phyloP scores from a whole-genome alignment of 2,888 invertebrate species.

The Ormyrus thymus region DNA sequence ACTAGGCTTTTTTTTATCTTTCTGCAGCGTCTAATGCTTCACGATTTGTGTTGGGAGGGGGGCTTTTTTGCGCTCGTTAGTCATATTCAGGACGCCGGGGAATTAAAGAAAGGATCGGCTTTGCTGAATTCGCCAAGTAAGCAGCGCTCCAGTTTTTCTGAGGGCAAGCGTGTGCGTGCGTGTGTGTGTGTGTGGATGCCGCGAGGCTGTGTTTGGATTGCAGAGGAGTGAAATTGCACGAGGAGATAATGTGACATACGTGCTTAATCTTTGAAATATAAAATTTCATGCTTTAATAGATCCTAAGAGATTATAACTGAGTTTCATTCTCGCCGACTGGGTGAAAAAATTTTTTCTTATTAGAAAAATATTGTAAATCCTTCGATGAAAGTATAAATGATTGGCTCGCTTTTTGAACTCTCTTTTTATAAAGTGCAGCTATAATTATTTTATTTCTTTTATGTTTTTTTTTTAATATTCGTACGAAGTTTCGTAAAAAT shows the following conservation, averaged over 20 bases:
- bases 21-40: neutral
- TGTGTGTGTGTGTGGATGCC: neutral
- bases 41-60: neutral
- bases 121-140: slow-evolving; percentile 44
- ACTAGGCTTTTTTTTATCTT: too few species aligned
- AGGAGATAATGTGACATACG: slow-evolving; percentile 29
- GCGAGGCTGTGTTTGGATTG: neutral
- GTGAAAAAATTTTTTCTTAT: too few species aligned
- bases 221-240: slow-evolving; percentile 14
- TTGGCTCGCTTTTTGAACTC: too few species aligned
- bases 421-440: too few species aligned
- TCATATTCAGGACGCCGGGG: neutral
- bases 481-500: too few species aligned
- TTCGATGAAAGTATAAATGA: too few species aligned
- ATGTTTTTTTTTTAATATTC: too few species aligned
- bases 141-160: slow-evolving; percentile 54
- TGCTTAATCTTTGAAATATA: slow-evolving; percentile 45
- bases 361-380: neutral
- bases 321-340: neutral
- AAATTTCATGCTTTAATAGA: slow-evolving; percentile 27
- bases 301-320: neutral
- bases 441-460: too few species aligned
- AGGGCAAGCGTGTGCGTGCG: neutral
- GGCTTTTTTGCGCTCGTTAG: slow-evolving; percentile 8
- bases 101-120: slow-evolving; percentile 14